phyloP scores from a whole-genome alignment of 2,797 vertebrate genomes.

The Acanthurus tractus region DNA sequence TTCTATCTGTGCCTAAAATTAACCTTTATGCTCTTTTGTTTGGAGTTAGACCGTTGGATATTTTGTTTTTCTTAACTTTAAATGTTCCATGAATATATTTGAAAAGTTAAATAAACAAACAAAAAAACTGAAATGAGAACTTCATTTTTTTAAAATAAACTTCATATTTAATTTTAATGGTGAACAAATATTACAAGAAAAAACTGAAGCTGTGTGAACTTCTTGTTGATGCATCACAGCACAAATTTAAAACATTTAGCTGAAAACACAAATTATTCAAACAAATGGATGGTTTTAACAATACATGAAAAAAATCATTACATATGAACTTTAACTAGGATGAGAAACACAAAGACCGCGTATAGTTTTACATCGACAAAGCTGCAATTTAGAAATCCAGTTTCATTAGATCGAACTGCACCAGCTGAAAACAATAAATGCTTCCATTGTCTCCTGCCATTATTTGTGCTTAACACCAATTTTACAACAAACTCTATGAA shows the following conservation, averaged over 20 bases:
- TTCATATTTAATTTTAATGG: slow-evolving; percentile 38
- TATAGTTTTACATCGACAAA: no score
- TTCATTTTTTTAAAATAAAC: not conserved
- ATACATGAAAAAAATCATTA: not conserved
- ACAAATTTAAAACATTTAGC: not conserved
- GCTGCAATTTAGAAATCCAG: no score
- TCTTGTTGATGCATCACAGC: not conserved
- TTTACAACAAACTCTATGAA: not conserved
- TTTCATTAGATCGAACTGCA: not conserved
- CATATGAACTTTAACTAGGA: not conserved
- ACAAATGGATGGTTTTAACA: not conserved
- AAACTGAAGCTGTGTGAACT: not conserved
- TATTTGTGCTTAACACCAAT: no score
- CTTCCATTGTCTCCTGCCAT: not conserved
- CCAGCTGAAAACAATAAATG: not conserved
- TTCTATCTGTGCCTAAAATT: slow-evolving; percentile 16
- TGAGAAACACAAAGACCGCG: not conserved
- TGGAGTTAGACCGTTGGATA: not conserved
- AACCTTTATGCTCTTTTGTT: slow-evolving; percentile 13
- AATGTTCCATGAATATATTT: slow-evolving; percentile 18
- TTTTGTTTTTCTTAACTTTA: slow-evolving; percentile 14
- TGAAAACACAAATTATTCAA: not conserved
- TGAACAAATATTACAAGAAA: not conserved
- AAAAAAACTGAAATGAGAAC: slow-evolving; percentile 17
- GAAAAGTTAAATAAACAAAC: slow-evolving; percentile 31